Evolutionary conservation across 2,888 invertebrate species (phyloP).

Genomic region (Ptychoptera albimana): DNA sequence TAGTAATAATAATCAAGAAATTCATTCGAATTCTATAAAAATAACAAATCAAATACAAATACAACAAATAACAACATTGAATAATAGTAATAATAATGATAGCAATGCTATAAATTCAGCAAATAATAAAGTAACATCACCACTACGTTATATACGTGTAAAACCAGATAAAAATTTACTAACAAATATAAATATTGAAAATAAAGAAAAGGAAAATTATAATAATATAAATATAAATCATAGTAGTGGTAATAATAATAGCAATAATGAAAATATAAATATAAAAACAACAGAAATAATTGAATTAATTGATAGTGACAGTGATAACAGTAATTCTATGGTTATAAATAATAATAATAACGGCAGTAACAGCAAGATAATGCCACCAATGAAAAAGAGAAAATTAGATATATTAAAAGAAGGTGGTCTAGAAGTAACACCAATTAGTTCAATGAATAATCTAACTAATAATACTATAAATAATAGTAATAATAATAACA

Average conservation of each 20-base stretch:
- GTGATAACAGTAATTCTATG: constrained; percentile 7
- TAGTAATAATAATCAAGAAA: not conserved
- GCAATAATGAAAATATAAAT: constrained; percentile 1
- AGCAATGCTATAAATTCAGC: not conserved
- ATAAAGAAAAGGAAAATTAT: constrained; percentile 11
- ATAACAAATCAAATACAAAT: constrained; percentile 14
- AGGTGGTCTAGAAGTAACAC: constrained; percentile 58
- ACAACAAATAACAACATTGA: constrained; percentile 13
- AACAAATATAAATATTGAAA: not conserved
- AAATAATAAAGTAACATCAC: constrained; percentile 4
- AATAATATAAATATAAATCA: no score
- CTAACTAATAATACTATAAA: no score
- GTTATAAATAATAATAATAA: no score
- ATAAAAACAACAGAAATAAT: constrained; percentile 10
- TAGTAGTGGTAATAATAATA: constrained; percentile 2
- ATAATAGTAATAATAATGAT: constrained; percentile 2
- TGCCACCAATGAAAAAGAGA: constrained; percentile 40
- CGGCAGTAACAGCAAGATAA: not conserved
- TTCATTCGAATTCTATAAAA: constrained; percentile 9
- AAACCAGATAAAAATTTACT: constrained; percentile 2
- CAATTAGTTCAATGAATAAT: constrained; percentile 30
- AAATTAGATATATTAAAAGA: constrained; percentile 61
- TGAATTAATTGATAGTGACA: constrained; percentile 12
- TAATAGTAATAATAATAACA: no score
- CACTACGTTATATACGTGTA: constrained; percentile 9